phyloP scores from a whole-genome alignment of 2,113 vertebrate genomes.

The Eolophus roseicapilla region DNA sequence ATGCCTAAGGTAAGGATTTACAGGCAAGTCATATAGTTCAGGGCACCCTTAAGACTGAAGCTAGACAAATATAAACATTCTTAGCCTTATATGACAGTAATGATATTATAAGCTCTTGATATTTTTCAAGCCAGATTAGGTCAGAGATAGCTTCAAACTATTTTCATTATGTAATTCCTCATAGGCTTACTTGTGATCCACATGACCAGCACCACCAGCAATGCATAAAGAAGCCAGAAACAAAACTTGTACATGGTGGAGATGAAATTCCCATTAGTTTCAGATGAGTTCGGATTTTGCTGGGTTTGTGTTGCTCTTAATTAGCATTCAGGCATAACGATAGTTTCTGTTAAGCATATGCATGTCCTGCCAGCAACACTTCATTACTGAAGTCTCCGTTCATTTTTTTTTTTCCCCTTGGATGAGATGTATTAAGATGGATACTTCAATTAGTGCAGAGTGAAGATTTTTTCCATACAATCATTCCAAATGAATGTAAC shows the following conservation, averaged over 20 bases:
- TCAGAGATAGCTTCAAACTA: not conserved
- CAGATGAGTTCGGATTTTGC: not conserved
- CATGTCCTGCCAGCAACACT: not conserved
- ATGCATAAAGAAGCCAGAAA: not conserved
- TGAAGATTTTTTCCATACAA: not conserved
- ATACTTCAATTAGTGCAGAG: not conserved
- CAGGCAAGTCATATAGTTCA: not conserved
- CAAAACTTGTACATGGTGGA: not conserved
- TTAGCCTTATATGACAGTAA: not conserved
- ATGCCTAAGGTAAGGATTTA: not conserved
- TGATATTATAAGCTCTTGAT: not conserved
- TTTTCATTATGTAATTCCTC: constrained; percentile 1
- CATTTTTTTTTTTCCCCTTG: not conserved
- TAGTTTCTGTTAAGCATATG: not conserved
- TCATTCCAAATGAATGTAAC: not conserved
- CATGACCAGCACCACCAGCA: not conserved
- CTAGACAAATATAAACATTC: not conserved
- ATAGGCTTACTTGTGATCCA: not conserved
- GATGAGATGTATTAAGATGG: not conserved
- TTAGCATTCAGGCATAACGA: not conserved
- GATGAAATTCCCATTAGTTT: not conserved
- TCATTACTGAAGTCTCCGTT: not conserved
- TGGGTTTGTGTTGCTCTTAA: constrained; percentile 13
- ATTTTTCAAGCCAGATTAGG: constrained; percentile 1
- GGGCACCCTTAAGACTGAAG: not conserved